phyloP scores from a whole-genome alignment of 2,888 invertebrate genomes.

The Anodontia alba region DNA sequence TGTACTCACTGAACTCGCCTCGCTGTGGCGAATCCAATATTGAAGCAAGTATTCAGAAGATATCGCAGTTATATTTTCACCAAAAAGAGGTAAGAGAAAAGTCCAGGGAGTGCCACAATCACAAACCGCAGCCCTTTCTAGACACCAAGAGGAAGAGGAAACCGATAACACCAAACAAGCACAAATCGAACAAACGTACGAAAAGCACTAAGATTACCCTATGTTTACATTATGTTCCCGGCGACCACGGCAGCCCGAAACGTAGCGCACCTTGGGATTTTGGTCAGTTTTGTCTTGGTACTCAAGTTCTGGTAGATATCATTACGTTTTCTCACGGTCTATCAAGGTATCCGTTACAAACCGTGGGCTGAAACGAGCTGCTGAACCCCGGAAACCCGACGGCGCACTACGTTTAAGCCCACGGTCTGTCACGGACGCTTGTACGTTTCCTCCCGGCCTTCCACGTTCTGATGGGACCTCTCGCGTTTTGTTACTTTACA shows the following conservation, averaged over 20 bases:
- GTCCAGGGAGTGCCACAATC: too few species aligned
- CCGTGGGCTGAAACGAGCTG: background rate
- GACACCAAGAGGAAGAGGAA: too few species aligned
- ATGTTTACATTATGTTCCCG: constrained; percentile 12
- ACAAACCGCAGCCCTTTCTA: too few species aligned
- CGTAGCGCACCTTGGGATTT: constrained; percentile 3
- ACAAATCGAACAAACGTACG: too few species aligned
- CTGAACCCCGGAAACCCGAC: background rate
- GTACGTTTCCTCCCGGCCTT: background rate
- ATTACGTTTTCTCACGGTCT: background rate
- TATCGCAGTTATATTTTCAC: too few species aligned
- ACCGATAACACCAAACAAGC: too few species aligned
- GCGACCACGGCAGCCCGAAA: background rate
- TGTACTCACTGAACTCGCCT: too few species aligned
- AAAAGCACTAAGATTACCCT: too few species aligned
- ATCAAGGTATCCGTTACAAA: background rate
- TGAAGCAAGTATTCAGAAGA: too few species aligned
- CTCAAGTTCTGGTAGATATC: background rate
- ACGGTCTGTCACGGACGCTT: constrained; percentile 3
- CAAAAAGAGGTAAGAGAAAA: too few species aligned
- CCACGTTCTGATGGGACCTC: constrained; percentile 2
- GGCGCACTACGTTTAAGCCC: background rate
- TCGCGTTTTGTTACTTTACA: background rate
- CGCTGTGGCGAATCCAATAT: too few species aligned
- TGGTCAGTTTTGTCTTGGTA: background rate